Evolutionary conservation across 1,140 invertebrate species (phyloP).

Genomic region (Heterodera carotae): DNA sequence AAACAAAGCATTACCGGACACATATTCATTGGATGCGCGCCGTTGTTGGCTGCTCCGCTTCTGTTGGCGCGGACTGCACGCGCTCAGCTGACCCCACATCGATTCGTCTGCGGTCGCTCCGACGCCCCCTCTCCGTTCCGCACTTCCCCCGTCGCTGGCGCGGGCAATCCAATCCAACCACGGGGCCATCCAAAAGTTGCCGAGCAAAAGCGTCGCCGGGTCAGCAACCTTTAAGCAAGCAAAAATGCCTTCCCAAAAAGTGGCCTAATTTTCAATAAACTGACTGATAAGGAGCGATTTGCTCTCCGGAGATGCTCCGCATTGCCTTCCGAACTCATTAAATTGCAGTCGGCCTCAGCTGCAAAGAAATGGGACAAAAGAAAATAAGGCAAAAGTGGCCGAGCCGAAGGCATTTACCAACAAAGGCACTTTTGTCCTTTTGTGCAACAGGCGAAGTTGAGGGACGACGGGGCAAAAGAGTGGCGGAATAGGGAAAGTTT

Average conservation of each 20-base stretch:
- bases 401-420: neutral
- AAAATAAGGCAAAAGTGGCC: neutral
- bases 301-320: neutral
- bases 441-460: slow-evolving; percentile 41
- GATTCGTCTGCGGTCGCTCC: slow-evolving; percentile 68
- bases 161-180: slow-evolving; percentile 58
- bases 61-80: slow-evolving; percentile 42
- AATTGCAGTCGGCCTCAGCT: neutral
- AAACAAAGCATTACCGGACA: slow-evolving; percentile 36
- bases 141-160: slow-evolving; percentile 34
- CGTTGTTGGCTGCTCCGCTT: slow-evolving; percentile 23
- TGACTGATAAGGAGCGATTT: neutral
- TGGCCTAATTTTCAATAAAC: neutral
- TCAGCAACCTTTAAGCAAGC: slow-evolving; percentile 34
- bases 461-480: slow-evolving; percentile 32
- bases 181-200: slow-evolving; percentile 64
- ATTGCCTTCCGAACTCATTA: neutral
- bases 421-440: neutral
- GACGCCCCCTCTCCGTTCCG: slow-evolving; percentile 20
- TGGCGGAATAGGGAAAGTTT: neutral
- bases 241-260: neutral
- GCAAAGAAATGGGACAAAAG: neutral
- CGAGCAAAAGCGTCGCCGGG: slow-evolving; percentile 49
- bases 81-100: slow-evolving; percentile 49
- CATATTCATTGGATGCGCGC: slow-evolving; percentile 37